Base-by-base conservation (phyloP, 2,888 invertebrate genomes). In the Nemotelus pantherinus region DNA sequence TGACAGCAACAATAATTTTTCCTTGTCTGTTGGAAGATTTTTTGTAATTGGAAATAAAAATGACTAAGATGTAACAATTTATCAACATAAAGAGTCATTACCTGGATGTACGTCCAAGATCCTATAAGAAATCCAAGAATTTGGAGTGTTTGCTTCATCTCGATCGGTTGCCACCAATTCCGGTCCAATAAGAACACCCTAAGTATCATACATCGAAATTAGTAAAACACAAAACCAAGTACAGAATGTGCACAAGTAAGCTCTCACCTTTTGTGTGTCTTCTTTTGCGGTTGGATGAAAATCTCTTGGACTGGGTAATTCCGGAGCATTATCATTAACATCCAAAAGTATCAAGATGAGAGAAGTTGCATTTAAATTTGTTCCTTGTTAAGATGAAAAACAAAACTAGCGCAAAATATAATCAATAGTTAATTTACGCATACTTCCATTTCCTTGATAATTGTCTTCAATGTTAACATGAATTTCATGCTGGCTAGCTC, bases 251-350 rank as follows among this genome's bases (percentile, higher is more conserved):
- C 60, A 60, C 6, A 25, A 10, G 10, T 60, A 60, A 60, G 7
- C 53, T 10, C 10, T 53, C 79, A 82, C 81, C 78, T 82, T 79
- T 6, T 77, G 47, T 41, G 82, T 80, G 68, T 83, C 81, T 81
- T 85, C 85, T 2, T 82, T 80, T 41, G 84, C 80, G 65, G 77
- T 82, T 0, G 80, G 81, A 3, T 79, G 78, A 71, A 83, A 84
- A 39, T 81, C 78, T 3, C 77, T 76, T 2, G 77, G 77, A 1
- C 81, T 78, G 0, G 89, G 90, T 81, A 90, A 82, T 80, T 87
- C 85, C 0, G 92, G 92, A 0, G 88, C 88, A 79, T 92, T 89
- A 84, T 92, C 91, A 82, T 92, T 92, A 2, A 91, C 89, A 82
- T 92, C 92, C 45, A 86, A 80, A 5, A 92, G 84, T 0, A 88